These are phyloP conservation scores for Sarcophaga peregrina DNA, from an alignment of 1,140 invertebrate genomes.

Conservation along the genomic window DNA sequence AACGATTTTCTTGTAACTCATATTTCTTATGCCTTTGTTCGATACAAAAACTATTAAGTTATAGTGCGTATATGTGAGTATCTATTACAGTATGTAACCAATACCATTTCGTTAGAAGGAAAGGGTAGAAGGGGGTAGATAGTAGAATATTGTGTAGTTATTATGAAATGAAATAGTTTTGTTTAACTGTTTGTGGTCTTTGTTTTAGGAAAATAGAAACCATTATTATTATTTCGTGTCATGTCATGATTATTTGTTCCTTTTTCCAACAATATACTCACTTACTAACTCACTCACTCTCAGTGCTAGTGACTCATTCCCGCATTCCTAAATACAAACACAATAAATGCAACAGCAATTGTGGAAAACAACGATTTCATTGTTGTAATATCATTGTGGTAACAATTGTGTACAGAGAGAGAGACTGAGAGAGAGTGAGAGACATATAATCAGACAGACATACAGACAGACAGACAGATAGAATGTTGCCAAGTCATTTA, in stretches of 20 bases:
- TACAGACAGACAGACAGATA: no score
- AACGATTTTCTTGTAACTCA: no score
- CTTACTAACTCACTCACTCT: not conserved
- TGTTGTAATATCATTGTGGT: conserved; percentile 10
- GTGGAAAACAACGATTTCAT: not conserved
- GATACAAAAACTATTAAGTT: no score
- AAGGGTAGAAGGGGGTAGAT: no score
- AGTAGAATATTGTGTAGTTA: no score
- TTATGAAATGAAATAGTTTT: not conserved
- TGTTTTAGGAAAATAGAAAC: conserved; percentile 28
- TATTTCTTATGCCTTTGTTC: no score
- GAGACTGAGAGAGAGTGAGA: no score
- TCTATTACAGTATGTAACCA: no score
- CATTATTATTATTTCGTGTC: conserved; percentile 22
- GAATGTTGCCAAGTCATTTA: conserved; percentile 25
- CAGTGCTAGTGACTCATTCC: not conserved
- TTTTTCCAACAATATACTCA: not conserved
- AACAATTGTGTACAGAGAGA: conserved; percentile 1
- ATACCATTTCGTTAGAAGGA: no score
- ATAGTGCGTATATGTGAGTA: no score
- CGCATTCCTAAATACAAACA: not conserved
- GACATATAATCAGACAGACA: no score
- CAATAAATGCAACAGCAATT: not conserved
- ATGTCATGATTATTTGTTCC: conserved; percentile 11
- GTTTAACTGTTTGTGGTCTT: conserved; percentile 28